Evolutionary conservation across 64 coral and sea anemone genomes (phyloP), one percentile per base, ranked within the genome.

Genomic region (Actinia tenebrosa): DNA sequence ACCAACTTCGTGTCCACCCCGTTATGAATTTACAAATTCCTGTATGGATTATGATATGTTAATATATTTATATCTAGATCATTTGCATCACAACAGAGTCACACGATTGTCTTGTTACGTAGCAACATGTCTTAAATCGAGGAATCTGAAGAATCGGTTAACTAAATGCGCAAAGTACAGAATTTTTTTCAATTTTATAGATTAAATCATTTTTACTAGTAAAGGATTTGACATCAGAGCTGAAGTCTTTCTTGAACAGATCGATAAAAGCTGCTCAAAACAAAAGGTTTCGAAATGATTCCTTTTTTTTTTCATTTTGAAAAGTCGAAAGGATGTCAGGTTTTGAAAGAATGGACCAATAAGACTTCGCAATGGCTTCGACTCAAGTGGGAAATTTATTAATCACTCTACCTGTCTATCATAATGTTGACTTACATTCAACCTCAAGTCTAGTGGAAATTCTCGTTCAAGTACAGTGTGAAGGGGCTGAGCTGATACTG

Each of bases 1-100:
- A 81, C 79, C 79, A 81, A 45, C 44, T 53, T 81, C 23, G 79
- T 22, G 50, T 3, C 79, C 79, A 22, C 79, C 79, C 79, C 79
- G 79, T 81, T 81, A 81, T 81, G 79, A 81, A 81, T 81, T 81
- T 81, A 53, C 50, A 81, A 81, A 81, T 81, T 81, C 79, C 45
- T 81, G 43, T 20, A 20, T 81, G 43, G 43, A 81, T 81, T 53
- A 50, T 50, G 22, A 20, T 81, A 81, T 81, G 79, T 81, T 18
- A 81, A 81, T 81, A 9, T 45, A 50, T 53, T 50, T 81, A 50
- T 81, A 53, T 53, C 69, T 75, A 27, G 45, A 66, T 53, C 17
- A 81, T 81, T 81, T 81, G 43, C 79, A 81, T 81, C 16, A 81
- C 45, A 81, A 81, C 18, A 23, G 79, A n/a, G n/a, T 81, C 79